Evolutionary conservation across 2,888 invertebrate species (phyloP).

Genomic region (Hipparchia semele): DNA sequence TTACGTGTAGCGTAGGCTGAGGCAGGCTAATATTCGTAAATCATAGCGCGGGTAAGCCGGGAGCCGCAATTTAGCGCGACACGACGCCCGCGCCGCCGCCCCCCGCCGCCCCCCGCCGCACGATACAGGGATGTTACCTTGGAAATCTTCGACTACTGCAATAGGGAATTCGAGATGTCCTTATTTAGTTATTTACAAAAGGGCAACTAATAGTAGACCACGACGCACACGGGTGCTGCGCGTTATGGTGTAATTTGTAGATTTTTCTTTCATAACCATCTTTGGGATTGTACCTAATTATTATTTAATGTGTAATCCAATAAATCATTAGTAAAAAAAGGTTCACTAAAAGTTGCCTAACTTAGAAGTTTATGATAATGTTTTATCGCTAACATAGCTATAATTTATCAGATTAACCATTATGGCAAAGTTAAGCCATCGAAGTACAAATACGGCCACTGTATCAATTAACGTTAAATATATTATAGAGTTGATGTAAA

Average conservation of each 20-base stretch:
- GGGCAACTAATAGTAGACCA: too few species aligned
- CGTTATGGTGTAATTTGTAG: too few species aligned
- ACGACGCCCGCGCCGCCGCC: slow-evolving; percentile 26
- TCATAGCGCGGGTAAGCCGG: slow-evolving; percentile 60
- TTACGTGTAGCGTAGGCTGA: not conserved
- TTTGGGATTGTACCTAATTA: too few species aligned
- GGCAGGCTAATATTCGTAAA: slow-evolving; percentile 57
- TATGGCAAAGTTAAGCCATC: slow-evolving; percentile 1
- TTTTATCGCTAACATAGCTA: not conserved
- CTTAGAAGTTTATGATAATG: not conserved
- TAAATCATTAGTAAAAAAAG: not conserved
- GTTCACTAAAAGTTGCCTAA: not conserved
- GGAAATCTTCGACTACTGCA: not conserved
- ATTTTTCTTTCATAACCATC: too few species aligned
- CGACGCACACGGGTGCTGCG: too few species aligned
- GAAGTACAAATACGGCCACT: slow-evolving; percentile 1
- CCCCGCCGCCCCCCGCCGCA: not conserved
- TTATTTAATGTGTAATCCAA: too few species aligned
- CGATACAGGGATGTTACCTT: not conserved
- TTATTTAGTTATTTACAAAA: too few species aligned
- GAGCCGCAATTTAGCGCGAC: slow-evolving; percentile 51
- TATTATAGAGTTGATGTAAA: not conserved
- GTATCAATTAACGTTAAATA: slow-evolving; percentile 4
- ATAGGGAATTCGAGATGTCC: not conserved
- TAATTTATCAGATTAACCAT: slow-evolving; percentile 9